phyloP scores from a whole-genome alignment of 2,113 vertebrate species.

The Oxyura jamaicensis region DNA sequence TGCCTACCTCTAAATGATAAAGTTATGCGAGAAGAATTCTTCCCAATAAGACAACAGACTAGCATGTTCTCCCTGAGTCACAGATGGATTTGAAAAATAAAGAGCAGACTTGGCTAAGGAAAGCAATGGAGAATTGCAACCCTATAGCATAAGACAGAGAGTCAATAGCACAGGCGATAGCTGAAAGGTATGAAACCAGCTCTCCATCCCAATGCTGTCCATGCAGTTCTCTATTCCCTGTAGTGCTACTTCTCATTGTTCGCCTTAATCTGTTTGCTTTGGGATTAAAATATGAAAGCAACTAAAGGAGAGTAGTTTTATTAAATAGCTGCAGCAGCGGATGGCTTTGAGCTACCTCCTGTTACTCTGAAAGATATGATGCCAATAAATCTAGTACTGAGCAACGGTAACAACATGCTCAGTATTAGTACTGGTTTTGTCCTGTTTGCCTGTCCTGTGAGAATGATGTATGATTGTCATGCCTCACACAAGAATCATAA shows the following conservation, averaged over 20 bases:
- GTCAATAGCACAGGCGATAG: constrained; percentile 1
- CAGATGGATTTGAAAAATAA: constrained; percentile 16
- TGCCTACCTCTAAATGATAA: background rate
- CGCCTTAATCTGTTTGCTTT: constrained; percentile 36
- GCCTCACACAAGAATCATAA: constrained; percentile 55
- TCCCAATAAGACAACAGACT: background rate
- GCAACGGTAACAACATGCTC: constrained; percentile 10
- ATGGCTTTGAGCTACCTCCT: constrained; percentile 51
- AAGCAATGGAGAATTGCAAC: constrained; percentile 23
- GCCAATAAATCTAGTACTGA: constrained; percentile 57
- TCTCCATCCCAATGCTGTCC: constrained; percentile 22
- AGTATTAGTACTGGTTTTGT: background rate
- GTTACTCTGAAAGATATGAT: constrained; percentile 52
- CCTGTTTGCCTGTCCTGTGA: constrained; percentile 53
- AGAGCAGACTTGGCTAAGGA: background rate
- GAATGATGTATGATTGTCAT: constrained; percentile 35
- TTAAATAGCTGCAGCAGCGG: constrained; percentile 42
- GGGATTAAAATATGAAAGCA: constrained; percentile 62
- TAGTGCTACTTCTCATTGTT: background rate
- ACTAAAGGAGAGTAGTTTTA: background rate
- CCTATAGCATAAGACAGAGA: background rate
- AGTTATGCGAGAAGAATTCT: background rate
- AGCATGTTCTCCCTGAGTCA: background rate
- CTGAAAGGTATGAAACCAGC: constrained; percentile 34
- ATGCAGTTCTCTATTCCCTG: background rate